Conservation (phyloP, 2,113 vertebrate species). For the Mixornis gularis region DNA sequence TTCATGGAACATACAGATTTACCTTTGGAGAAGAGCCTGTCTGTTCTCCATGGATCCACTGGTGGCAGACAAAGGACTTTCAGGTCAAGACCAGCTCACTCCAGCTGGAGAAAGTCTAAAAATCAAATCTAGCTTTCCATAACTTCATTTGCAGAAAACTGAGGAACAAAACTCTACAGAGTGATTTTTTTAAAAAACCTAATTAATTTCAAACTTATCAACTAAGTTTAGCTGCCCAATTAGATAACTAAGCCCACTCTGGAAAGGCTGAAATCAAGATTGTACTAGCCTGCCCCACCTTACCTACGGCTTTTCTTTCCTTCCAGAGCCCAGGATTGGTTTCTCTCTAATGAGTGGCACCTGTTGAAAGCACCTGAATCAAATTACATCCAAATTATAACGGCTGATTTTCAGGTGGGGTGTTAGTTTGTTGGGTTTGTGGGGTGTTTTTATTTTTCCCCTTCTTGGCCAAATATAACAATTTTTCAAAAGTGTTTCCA, state of each 20-base stretch:
- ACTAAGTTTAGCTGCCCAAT: background rate
- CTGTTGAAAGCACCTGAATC: background rate
- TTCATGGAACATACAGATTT: background rate
- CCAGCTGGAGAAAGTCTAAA: background rate
- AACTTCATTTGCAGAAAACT: background rate
- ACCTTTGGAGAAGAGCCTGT: background rate
- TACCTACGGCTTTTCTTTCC: background rate
- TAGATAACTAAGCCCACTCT: background rate
- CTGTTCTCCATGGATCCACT: background rate
- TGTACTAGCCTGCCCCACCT: background rate
- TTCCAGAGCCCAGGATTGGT: background rate
- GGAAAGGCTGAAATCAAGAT: background rate
- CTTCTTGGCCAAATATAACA: background rate
- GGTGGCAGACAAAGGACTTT: background rate
- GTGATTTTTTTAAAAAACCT: conserved; percentile 31
- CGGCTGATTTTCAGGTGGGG: rapidly evolving
- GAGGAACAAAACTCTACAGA: background rate
- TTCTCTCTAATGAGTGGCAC: background rate
- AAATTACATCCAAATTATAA: background rate
- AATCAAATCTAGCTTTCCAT: background rate
- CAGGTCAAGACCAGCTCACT: background rate
- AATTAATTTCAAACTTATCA: conserved; percentile 32
- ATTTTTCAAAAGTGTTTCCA: background rate
- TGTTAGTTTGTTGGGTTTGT: background rate
- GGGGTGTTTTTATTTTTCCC: background rate